Conservation (phyloP, 2,797 vertebrate species). For the Eulemur albifrons region DNA sequence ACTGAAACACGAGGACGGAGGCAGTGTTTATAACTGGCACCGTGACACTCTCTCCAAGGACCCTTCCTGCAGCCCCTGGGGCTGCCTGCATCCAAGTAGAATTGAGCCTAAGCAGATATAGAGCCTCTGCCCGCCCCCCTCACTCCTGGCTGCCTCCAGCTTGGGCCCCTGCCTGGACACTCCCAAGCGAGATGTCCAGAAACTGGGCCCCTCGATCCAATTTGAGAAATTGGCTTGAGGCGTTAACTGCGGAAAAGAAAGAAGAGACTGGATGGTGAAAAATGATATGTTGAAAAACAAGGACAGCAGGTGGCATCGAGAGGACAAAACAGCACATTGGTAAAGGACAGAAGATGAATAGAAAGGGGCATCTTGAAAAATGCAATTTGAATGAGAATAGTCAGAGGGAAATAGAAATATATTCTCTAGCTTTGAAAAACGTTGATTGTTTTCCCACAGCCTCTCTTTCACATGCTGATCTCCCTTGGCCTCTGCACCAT, state of each 20-base stretch:
- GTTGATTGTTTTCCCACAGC: background rate
- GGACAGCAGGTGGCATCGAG: background rate
- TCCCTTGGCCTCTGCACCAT: background rate
- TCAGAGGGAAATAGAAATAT: background rate
- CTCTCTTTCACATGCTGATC: background rate
- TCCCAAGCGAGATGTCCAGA: constrained; percentile 39
- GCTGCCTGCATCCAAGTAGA: constrained; percentile 41
- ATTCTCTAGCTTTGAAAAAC: background rate
- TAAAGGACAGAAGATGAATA: constrained; percentile 6
- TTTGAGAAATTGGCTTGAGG: constrained; percentile 54
- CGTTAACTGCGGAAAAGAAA: background rate
- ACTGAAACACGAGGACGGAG: background rate
- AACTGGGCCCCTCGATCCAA: background rate
- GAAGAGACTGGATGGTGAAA: constrained; percentile 10
- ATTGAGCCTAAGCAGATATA: background rate
- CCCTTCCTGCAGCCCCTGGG: background rate
- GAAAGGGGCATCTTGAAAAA: constrained; percentile 2
- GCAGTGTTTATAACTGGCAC: background rate
- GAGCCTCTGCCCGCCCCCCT: background rate
- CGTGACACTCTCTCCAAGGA: background rate
- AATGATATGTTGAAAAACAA: background rate
- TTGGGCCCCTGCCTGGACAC: constrained; percentile 40
- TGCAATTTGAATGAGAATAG: constrained; percentile 19
- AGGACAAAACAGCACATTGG: background rate
- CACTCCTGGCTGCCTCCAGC: background rate